Evolutionary conservation across 2,113 vertebrate genomes (phyloP).

Genomic region (Bubo bubo): DNA sequence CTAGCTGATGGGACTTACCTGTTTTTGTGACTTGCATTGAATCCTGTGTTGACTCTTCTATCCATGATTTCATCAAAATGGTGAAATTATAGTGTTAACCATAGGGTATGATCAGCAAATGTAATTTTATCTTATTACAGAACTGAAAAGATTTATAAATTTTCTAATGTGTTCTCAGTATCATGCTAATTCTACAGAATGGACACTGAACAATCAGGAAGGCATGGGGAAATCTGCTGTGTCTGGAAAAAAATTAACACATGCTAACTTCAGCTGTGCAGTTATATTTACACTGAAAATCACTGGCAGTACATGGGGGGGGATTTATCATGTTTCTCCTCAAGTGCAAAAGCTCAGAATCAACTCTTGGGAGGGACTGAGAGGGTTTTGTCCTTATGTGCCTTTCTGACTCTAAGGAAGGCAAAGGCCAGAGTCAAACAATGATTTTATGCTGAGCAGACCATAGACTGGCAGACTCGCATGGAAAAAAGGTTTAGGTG

Average conservation of each 20-base stretch:
- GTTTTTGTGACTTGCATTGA: neutral
- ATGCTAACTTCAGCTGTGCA: neutral
- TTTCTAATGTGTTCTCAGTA: neutral
- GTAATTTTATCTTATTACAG: neutral
- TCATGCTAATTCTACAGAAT: neutral
- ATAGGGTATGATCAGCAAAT: neutral
- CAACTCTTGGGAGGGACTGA: neutral
- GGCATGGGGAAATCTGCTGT: neutral
- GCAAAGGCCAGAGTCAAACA: neutral
- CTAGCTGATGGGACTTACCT: neutral
- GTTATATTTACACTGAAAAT: neutral
- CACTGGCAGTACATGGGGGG: neutral
- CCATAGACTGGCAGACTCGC: neutral
- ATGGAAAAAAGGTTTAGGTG: neutral
- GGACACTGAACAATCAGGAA: neutral
- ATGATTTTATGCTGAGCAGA: neutral
- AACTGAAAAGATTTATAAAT: neutral
- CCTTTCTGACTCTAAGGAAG: neutral
- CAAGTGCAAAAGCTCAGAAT: neutral
- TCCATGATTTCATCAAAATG: neutral
- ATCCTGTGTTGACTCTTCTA: neutral
- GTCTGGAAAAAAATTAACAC: neutral
- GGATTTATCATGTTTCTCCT: neutral
- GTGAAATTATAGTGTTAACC: neutral
- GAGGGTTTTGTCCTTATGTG: neutral